These are phyloP conservation scores for Procambarus virginalis DNA, from an alignment of 1,140 invertebrate genomes.

Conservation along the genomic window DNA sequence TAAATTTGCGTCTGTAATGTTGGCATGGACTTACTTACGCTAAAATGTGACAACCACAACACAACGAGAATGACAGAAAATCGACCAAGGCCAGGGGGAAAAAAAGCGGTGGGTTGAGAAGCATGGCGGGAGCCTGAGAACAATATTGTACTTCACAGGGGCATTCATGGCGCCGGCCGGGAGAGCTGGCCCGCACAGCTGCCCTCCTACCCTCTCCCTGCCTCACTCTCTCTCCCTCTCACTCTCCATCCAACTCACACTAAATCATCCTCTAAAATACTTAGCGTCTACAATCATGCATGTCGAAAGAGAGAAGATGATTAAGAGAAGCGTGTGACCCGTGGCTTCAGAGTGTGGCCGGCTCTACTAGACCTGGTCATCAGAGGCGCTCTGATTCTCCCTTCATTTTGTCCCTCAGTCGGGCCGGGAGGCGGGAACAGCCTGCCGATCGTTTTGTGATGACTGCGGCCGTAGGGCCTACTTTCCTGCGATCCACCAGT, in stretches of 20 bases:
- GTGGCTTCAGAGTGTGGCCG: not conserved
- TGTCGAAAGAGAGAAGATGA: not conserved
- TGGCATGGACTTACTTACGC: not conserved
- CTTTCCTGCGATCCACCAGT: not conserved
- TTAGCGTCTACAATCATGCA: no score
- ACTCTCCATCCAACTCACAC: no score
- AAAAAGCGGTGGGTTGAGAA: slow-evolving; percentile 22
- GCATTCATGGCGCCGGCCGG: slow-evolving; percentile 36
- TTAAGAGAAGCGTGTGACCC: no score
- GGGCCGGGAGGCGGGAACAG: slow-evolving; percentile 45
- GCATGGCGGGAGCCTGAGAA: slow-evolving; percentile 31
- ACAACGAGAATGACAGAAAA: slow-evolving; percentile 39
- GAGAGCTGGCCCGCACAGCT: slow-evolving; percentile 34
- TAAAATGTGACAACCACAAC: not conserved
- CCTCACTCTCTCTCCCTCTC: not conserved
- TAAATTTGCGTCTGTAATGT: not conserved
- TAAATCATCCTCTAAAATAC: no score
- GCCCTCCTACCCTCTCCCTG: not conserved
- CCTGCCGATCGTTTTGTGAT: slow-evolving; percentile 62
- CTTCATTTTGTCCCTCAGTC: slow-evolving; percentile 58
- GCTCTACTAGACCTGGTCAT: not conserved
- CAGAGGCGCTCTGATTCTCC: slow-evolving; percentile 6
- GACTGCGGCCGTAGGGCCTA: slow-evolving; percentile 21
- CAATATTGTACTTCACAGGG: slow-evolving; percentile 64
- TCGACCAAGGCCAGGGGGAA: slow-evolving; percentile 40